Evolutionary conservation across 2,888 invertebrate species (phyloP).

Genomic region (Biston betularia): DNA sequence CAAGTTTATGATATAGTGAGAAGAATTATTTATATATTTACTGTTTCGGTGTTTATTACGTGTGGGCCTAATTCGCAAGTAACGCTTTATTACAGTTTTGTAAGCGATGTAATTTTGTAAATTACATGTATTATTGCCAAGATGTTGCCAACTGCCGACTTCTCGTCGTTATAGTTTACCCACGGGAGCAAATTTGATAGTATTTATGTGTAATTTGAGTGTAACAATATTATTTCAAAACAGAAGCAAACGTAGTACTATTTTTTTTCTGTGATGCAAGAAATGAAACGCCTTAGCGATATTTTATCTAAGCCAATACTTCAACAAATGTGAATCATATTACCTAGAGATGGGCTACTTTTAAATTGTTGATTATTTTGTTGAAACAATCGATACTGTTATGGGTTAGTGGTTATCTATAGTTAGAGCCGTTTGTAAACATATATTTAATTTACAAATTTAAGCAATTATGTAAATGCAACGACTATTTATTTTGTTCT

Average conservation of each 20-base stretch:
- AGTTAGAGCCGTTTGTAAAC: too few species aligned
- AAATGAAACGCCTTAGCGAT: neutral
- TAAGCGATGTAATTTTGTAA: constrained; percentile 42
- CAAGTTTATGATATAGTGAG: neutral
- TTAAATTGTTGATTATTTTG: too few species aligned
- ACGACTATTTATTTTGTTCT: too few species aligned
- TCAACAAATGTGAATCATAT: too few species aligned
- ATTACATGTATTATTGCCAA: constrained; percentile 48
- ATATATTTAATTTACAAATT: too few species aligned
- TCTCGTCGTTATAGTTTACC: constrained; percentile 21
- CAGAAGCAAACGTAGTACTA: neutral
- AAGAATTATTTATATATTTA: neutral
- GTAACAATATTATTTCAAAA: neutral
- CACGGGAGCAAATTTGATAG: constrained; percentile 11
- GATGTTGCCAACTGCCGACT: constrained; percentile 31
- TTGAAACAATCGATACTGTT: too few species aligned
- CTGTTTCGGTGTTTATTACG: neutral
- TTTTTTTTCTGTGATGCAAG: too few species aligned
- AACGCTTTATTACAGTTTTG: constrained; percentile 41
- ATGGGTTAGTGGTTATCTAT: too few species aligned
- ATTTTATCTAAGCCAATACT: neutral
- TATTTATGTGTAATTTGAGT: constrained; percentile 7
- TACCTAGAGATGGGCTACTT: too few species aligned
- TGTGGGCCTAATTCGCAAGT: constrained; percentile 16
- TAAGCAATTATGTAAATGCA: too few species aligned